Evolutionary conservation across 2,113 vertebrate species (phyloP).

Genomic region (Catharus fuscescens): DNA sequence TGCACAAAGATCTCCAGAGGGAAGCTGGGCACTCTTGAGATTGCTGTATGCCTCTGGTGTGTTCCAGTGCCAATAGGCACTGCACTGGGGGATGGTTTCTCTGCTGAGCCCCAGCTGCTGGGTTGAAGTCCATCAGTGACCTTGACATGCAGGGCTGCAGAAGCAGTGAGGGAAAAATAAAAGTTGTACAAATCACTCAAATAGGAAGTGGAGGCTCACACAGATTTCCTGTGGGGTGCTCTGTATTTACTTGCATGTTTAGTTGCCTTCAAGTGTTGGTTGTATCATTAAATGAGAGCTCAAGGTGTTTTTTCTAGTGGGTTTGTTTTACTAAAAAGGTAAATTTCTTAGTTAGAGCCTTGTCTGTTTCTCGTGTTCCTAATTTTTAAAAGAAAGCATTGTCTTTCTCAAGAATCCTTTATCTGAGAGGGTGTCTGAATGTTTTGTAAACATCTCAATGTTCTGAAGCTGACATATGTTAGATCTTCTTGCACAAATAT

Average conservation of each 20-base stretch:
- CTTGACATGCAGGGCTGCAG: background rate
- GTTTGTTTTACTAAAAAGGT: background rate
- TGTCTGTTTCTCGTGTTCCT: background rate
- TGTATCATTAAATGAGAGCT: background rate
- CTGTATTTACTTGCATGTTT: background rate
- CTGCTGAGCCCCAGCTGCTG: background rate
- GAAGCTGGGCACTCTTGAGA: background rate
- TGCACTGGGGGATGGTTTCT: fast-evolving
- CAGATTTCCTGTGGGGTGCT: background rate
- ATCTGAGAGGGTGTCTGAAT: background rate
- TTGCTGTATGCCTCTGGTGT: background rate
- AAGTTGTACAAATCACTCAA: background rate
- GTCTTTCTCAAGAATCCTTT: background rate
- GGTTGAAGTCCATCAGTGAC: background rate
- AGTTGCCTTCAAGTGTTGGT: background rate
- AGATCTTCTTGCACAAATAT: background rate
- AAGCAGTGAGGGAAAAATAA: background rate
- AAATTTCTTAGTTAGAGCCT: background rate
- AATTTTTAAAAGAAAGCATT: background rate
- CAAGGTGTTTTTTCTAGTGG: background rate
- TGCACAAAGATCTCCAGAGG: background rate
- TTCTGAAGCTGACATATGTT: background rate
- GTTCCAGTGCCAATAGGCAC: background rate
- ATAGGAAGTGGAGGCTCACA: background rate
- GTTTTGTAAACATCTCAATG: background rate